Percentiles rank a stretch among this genome's conserved stretches.
These are phyloP conservation scores for Paguma larvata DNA, from an alignment of 2,797 vertebrate genomes.

Conservation along the genomic window DNA sequence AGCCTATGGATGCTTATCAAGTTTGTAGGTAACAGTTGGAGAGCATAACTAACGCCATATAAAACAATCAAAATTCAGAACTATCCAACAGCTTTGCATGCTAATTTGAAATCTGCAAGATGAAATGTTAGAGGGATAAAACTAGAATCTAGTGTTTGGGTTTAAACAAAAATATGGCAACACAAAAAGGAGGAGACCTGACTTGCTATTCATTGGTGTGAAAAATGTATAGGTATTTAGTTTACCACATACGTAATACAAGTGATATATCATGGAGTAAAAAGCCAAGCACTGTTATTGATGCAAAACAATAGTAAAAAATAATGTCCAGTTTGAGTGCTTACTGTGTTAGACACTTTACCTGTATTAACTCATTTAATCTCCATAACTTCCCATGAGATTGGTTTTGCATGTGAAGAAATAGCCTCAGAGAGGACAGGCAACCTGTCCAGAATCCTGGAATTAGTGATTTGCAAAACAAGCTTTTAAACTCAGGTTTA, in stretches of 20 bases:
- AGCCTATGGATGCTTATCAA: slow-evolving; percentile 60
- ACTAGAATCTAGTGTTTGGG: slow-evolving; percentile 73
- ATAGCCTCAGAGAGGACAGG: neutral
- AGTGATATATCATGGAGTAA: neutral
- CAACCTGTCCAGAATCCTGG: neutral
- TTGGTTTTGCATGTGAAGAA: slow-evolving; percentile 24
- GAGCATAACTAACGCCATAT: slow-evolving; percentile 59
- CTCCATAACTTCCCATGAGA: neutral
- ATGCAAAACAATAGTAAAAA: neutral
- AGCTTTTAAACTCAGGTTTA: neutral
- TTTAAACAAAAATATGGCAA: slow-evolving; percentile 67
- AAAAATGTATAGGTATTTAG: neutral
- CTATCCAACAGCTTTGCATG: slow-evolving; percentile 73
- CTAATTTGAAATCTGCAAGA: slow-evolving; percentile 82
- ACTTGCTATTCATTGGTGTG: slow-evolving; percentile 32
- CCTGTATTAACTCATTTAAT: neutral
- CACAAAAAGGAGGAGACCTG: neutral
- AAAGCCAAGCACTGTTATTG: neutral
- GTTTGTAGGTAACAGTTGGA: slow-evolving; percentile 77
- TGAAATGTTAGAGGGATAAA: slow-evolving; percentile 74
- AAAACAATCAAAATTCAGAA: slow-evolving; percentile 75
- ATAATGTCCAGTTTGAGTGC: neutral
- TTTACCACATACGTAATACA: slow-evolving; percentile 11
- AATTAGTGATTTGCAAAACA: neutral
- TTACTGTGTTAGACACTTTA: slow-evolving; percentile 7